Evolutionary conservation across 2,888 invertebrate species (phyloP), one percentile per base, ranked within the genome.

Genomic region (Leptopilina myrica): DNA sequence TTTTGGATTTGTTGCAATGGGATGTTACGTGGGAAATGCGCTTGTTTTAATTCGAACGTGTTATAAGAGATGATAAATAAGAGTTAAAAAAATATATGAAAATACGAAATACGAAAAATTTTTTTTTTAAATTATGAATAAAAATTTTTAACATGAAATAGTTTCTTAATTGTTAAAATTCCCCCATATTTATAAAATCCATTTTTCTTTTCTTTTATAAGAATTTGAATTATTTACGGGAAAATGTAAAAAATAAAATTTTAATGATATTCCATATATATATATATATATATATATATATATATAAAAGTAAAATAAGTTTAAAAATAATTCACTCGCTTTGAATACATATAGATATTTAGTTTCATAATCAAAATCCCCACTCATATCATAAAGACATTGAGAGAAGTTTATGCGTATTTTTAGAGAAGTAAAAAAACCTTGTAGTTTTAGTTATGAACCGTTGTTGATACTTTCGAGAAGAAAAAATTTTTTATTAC

Each of bases 1-100:
- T 4, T 73, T 73, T n/a, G 69, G 69, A 14, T 73, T 53, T 56
- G 14, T 73, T 33, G 69, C 69, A 53, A 73, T 73, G 69, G 69
- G 69, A 56, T 73, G 53, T 20, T 73, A 73, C n/a, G 69, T 49
- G 9, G 69, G 69, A 53, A 73, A 73, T 33, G 56, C 69, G 7
- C 53, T 73, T 14, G 49, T 73, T 53, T 40, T 73, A 73, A 53
- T 73, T 33, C 11, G 69, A 53, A 53, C 69, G 2, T 73, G 69
- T 73, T 73, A 53, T 53, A 73, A 53, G 33, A 73, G 69, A 73
- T 73, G 69, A 73, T 15, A 43, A 62, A 62, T n/a, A 15, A 62
- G 20, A n/a, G 8, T 5, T 1, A 15, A 62, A 56, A 56, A 56
- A 62, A 15, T 62, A 15, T 8, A 62, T 8, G 20, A 20, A 59